Percentiles rank a stretch among this genome's conserved stretches.
Evolutionary conservation across 2,888 invertebrate genomes (phyloP).

Genomic region (Netelia melanura): DNA sequence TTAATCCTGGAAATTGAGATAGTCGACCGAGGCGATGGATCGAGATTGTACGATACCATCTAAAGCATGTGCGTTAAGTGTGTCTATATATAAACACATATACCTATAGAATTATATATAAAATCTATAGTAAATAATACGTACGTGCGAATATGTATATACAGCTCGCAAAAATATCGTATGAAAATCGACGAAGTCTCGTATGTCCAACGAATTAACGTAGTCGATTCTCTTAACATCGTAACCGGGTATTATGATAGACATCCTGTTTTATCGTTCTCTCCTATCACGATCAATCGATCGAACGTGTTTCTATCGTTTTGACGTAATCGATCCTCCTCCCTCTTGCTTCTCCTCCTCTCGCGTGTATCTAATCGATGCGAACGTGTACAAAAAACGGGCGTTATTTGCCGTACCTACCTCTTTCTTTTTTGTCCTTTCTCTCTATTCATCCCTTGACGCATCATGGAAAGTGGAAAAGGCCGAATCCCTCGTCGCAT

Average conservation of each 20-base stretch:
- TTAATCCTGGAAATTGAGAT: conserved; percentile 61
- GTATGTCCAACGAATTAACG: not conserved
- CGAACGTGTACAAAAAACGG: too few relatives aligned
- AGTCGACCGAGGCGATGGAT: conserved; percentile 41
- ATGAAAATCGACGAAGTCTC: not conserved
- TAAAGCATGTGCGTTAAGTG: conserved; percentile 3
- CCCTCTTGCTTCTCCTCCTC: too few relatives aligned
- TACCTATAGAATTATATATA: too few relatives aligned
- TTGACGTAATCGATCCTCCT: too few relatives aligned
- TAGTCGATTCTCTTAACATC: not conserved
- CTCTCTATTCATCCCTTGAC: too few relatives aligned
- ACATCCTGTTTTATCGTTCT: not conserved
- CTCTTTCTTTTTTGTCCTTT: too few relatives aligned
- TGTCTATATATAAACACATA: too few relatives aligned
- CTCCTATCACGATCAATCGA: not conserved
- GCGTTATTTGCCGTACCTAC: too few relatives aligned
- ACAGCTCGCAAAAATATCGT: not conserved
- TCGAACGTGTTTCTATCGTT: not conserved
- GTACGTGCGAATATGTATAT: not conserved
- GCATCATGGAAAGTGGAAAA: too few relatives aligned
- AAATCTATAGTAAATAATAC: too few relatives aligned
- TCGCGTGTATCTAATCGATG: too few relatives aligned
- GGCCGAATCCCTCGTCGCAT: too few relatives aligned
- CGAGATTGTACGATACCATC: conserved; percentile 30
- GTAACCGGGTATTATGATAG: not conserved